Evolutionary conservation across 2,888 invertebrate species (phyloP).

Genomic region (Emmelina monodactyla): DNA sequence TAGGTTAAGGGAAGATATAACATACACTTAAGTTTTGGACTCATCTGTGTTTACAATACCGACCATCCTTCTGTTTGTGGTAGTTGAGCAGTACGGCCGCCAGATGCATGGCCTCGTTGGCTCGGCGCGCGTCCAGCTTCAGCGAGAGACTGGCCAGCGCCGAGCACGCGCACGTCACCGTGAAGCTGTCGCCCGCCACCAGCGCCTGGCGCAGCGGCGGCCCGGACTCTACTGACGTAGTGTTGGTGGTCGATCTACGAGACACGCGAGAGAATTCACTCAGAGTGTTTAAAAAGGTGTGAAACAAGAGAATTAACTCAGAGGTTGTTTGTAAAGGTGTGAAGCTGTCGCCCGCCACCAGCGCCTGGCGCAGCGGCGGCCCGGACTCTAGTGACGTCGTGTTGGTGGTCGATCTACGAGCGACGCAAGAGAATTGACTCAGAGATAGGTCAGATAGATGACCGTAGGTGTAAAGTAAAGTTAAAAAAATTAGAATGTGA

Average conservation of each 20-base stretch:
- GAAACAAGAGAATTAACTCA: too few species aligned
- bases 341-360: constrained; percentile 96
- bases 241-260: background rate
- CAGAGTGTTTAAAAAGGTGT: too few species aligned
- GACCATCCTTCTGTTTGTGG: constrained; percentile 29
- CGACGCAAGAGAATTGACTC: too few species aligned
- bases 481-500: too few species aligned
- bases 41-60: constrained; percentile 3
- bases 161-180: constrained; percentile 90
- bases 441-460: too few species aligned
- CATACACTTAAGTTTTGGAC: too few species aligned
- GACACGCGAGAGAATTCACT: background rate
- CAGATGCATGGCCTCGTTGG: constrained; percentile 85
- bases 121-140: constrained; percentile 20
- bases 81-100: constrained; percentile 79
- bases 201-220: constrained; percentile 82
- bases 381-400: constrained; percentile 4
- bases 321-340: too few species aligned
- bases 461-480: too few species aligned
- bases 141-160: constrained; percentile 91
- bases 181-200: constrained; percentile 95
- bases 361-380: constrained; percentile 78
- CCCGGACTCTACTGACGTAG: constrained; percentile 4
- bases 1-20: too few species aligned
- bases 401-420: too few species aligned